These are phyloP conservation scores for Pseudobourletiella spinata DNA, from an alignment of 1,140 invertebrate genomes.

Conservation along the genomic window DNA sequence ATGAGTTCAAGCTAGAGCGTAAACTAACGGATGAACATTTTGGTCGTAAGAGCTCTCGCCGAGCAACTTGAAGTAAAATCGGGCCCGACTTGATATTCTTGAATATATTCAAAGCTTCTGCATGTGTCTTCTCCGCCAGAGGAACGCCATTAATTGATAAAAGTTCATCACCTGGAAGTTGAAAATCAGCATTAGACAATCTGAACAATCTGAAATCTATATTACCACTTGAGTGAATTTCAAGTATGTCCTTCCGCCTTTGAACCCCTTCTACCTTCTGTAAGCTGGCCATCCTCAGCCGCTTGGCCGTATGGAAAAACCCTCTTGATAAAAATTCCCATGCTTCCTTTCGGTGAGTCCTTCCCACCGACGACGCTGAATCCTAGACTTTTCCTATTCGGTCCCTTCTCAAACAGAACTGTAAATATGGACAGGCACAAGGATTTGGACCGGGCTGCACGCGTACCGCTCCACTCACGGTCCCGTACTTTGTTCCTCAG, in stretches of 20 bases:
- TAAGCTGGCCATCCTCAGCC: slow-evolving; percentile 69
- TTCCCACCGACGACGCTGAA: slow-evolving; percentile 86
- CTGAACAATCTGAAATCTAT: background rate
- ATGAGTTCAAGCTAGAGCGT: background rate
- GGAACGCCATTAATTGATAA: slow-evolving; percentile 45
- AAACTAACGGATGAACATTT: background rate
- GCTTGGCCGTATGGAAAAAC: slow-evolving; percentile 79
- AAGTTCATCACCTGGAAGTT: slow-evolving; percentile 50
- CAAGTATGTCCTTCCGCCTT: no score
- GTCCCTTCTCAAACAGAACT: slow-evolving; percentile 71
- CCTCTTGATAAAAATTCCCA: slow-evolving; percentile 84
- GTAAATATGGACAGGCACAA: slow-evolving; percentile 52
- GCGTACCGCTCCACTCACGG: slow-evolving; percentile 3
- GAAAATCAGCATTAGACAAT: background rate
- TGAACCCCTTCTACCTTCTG: no score
- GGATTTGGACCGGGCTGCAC: slow-evolving; percentile 33
- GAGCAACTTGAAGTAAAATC: slow-evolving; percentile 44
- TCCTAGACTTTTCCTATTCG: slow-evolving; percentile 72
- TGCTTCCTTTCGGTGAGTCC: slow-evolving; percentile 76
- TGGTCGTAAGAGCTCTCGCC: slow-evolving; percentile 34
- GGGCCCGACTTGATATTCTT: slow-evolving; percentile 47
- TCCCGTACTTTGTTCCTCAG: slow-evolving; percentile 29
- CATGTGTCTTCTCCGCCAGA: slow-evolving; percentile 45
- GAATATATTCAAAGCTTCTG: slow-evolving; percentile 47
- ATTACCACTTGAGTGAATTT: no score